Percentiles rank a stretch among this genome's conserved stretches.
phyloP scores from a whole-genome alignment of 2,888 invertebrate species.

The Ametastegia equiseti region DNA sequence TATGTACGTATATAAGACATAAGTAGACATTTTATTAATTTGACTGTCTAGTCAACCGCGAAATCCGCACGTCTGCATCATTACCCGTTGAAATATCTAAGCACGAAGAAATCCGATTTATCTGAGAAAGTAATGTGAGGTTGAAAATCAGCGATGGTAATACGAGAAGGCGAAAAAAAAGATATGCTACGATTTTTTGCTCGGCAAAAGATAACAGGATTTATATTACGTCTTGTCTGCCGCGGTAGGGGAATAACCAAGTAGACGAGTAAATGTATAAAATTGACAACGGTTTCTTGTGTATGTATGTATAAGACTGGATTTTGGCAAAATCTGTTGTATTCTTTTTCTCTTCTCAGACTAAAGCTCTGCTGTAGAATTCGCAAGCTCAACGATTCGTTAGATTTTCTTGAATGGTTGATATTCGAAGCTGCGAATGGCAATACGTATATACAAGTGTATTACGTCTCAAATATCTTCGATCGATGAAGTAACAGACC shows the following conservation, averaged over 20 bases:
- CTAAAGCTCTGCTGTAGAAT: not conserved
- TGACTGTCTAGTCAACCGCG: not conserved
- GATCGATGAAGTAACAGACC: not conserved
- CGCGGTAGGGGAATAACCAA: not conserved
- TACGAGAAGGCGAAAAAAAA: not conserved
- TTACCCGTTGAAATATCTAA: not conserved
- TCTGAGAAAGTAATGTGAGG: not conserved
- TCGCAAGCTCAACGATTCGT: not conserved
- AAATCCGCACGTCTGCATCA: not conserved
- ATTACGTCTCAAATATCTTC: slow-evolving; percentile 6
- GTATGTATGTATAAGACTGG: not conserved
- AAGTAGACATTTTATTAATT: not conserved
- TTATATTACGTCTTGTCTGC: not conserved
- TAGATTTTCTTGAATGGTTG: not conserved
- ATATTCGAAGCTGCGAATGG: not conserved
- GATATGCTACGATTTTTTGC: not conserved
- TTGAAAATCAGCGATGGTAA: not conserved
- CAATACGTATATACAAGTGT: not conserved
- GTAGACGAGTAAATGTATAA: not conserved
- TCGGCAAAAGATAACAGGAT: not conserved
- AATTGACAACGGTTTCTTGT: not conserved
- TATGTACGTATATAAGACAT: not conserved
- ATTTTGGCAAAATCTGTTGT: not conserved
- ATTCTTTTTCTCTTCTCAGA: too few species aligned
- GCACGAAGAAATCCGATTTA: not conserved